Evolutionary conservation across 2,113 vertebrate genomes (phyloP).

Genomic region (Brachypodius melanocephalos): DNA sequence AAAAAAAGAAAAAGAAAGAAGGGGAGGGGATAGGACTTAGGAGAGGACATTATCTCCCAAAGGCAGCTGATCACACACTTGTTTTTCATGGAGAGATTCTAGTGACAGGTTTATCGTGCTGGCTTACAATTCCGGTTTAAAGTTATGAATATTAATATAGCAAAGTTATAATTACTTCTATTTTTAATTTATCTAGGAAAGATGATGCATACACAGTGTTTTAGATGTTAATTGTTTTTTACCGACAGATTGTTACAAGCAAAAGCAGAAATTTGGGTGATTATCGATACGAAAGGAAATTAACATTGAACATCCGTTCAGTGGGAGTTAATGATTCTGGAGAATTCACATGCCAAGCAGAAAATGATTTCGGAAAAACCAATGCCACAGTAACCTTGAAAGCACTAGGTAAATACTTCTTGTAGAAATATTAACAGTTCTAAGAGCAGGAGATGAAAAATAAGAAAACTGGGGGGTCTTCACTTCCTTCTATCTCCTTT

Average conservation of each 20-base stretch:
- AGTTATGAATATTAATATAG: constrained; percentile 79
- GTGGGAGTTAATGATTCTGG: constrained; percentile 83
- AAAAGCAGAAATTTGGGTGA: constrained; percentile 71
- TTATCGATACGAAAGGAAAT: constrained; percentile 76
- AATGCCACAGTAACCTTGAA: constrained; percentile 84
- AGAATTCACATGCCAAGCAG: constrained; percentile 86
- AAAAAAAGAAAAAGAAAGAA: background rate
- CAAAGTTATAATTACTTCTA: constrained; percentile 79
- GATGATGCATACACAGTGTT: constrained; percentile 75
- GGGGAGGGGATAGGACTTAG: background rate
- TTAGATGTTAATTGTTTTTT: constrained; percentile 78
- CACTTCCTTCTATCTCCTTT: background rate
- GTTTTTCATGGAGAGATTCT: constrained; percentile 59
- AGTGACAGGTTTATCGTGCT: constrained; percentile 65
- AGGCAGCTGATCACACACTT: constrained; percentile 41
- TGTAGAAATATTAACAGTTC: constrained; percentile 30
- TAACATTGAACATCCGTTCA: constrained; percentile 77
- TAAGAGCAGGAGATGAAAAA: background rate
- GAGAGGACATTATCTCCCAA: constrained; percentile 13
- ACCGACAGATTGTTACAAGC: constrained; percentile 56
- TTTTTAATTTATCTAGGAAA: constrained; percentile 81
- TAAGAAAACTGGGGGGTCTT: background rate
- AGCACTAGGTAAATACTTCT: constrained; percentile 84
- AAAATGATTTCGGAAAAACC: constrained; percentile 83
- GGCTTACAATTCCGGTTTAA: constrained; percentile 74